A percentile compares a stretch with the other conserved stretches of the same genome.
Conservation (phyloP, 92 coral and sea anemone species). For the Umimayanthus kanabou region DNA sequence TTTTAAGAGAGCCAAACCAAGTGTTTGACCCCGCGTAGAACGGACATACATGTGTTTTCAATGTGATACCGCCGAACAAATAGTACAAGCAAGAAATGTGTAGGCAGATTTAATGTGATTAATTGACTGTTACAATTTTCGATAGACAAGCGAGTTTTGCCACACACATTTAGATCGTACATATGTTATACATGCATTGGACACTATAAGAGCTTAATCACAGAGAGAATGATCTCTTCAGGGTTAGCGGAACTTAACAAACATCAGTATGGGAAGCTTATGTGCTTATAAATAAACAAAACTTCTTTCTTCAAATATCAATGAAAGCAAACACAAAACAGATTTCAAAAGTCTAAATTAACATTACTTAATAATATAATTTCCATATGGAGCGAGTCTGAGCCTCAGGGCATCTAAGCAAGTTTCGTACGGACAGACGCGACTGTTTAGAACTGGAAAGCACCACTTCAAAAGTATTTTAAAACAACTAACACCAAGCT, state of each 20-base stretch:
- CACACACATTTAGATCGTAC: background rate
- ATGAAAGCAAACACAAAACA: constrained; percentile 28
- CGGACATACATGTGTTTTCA: background rate
- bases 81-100: background rate
- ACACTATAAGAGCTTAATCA: background rate
- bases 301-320: background rate
- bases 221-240: background rate
- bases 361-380: background rate
- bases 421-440: background rate
- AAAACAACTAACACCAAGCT: background rate
- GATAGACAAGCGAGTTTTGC: background rate
- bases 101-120: background rate
- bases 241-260: background rate
- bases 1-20: background rate
- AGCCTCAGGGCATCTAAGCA: background rate
- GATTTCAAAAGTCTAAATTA: constrained; percentile 1
- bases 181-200: background rate
- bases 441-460: background rate
- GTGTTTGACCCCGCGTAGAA: background rate
- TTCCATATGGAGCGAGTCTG: constrained; percentile 12
- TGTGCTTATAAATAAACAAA: background rate
- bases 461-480: background rate
- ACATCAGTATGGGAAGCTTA: background rate
- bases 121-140: background rate
- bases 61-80: background rate